A percentile compares a stretch with the other conserved stretches of the same genome.
phyloP scores from a whole-genome alignment of 2,888 invertebrate species.

The Euclidia mi region DNA sequence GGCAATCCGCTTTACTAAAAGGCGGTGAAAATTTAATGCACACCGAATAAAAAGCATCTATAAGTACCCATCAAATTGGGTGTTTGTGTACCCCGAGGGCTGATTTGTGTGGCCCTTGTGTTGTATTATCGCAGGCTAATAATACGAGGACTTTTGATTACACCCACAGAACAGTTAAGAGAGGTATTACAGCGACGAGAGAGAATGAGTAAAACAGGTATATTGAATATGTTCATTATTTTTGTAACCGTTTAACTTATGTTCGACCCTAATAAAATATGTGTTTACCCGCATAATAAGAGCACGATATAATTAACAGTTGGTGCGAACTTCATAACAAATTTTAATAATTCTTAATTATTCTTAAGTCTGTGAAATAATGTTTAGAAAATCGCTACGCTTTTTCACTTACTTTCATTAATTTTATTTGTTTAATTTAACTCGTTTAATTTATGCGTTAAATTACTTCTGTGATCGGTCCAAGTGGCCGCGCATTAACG shows the following conservation, averaged over 20 bases:
- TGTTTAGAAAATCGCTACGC: slow-evolving; percentile 71
- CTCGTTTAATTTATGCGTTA: slow-evolving; percentile 78
- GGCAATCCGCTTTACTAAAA: slow-evolving; percentile 83
- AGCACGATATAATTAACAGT: slow-evolving; percentile 23
- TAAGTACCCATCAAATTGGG: slow-evolving; percentile 54
- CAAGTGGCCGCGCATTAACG: slow-evolving; percentile 33
- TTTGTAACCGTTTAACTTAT: not conserved
- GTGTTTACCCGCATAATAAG: slow-evolving; percentile 8
- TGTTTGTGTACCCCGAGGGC: slow-evolving; percentile 38
- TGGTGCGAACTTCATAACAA: slow-evolving; percentile 18
- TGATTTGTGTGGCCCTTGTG: slow-evolving; percentile 12
- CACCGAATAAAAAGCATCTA: slow-evolving; percentile 69
- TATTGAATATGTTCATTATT: no score
- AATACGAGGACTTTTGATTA: not conserved
- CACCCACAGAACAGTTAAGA: no score
- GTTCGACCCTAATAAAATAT: not conserved
- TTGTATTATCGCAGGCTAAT: not conserved
- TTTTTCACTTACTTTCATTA: slow-evolving; percentile 76
- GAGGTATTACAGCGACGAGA: no score
- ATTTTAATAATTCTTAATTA: slow-evolving; percentile 56
- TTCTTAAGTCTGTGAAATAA: slow-evolving; percentile 62
- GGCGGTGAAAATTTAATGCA: slow-evolving; percentile 83
- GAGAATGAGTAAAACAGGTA: no score
- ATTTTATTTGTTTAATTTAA: slow-evolving; percentile 82
- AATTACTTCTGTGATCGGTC: slow-evolving; percentile 74